Evolutionary conservation across 2,113 vertebrate species (phyloP), one percentile per base, ranked within the genome.

Genomic region (Halichoerus grypus): DNA sequence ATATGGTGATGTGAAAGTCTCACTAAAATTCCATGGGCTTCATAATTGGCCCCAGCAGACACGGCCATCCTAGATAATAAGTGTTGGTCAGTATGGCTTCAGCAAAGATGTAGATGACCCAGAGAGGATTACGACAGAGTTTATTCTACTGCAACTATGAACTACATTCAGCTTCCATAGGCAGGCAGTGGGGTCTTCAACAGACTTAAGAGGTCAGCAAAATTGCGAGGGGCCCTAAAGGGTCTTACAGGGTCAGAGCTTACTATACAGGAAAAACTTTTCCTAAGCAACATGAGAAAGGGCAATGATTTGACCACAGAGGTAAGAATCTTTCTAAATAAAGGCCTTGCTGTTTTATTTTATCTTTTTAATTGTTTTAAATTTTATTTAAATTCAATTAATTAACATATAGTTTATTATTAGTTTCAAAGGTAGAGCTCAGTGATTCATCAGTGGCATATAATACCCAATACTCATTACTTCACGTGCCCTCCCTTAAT

Each of bases 1-100:
- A 10, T 5, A 14, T 22, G 1, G 22, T 1, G 5, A 69, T 14
- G 4, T 5, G 55, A 10, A 36, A 26, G 6, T 1, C 2, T 63
- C 46, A 65, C 1, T n/a, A 87, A 82, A 19, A 55, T 26, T 28
- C 26, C 6, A 1, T n/a, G 15, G 3, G 3, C 33, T 96, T 55
- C 24, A 13, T 49, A 1, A 31, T 5, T 67, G 11, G 4, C 7
- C 13, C 42, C 11, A 33, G 67, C 2, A 74, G 39, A 67, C 49
- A 36, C 3, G 36, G 51, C 31, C 9, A 71, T 10, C 3, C 6
- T 49, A 85, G 14, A 7, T 53, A 39, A 61, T n/a, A 55, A 88
- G 36, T 24, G 1, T 7, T 31, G 46, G 19, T 15, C 5, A 59
- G 42, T 42, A 28, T 22, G 28, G 22, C 31, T 59, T 49, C n/a